Base-by-base conservation (phyloP, 2,888 invertebrate genomes). In the Thereva unica region DNA sequence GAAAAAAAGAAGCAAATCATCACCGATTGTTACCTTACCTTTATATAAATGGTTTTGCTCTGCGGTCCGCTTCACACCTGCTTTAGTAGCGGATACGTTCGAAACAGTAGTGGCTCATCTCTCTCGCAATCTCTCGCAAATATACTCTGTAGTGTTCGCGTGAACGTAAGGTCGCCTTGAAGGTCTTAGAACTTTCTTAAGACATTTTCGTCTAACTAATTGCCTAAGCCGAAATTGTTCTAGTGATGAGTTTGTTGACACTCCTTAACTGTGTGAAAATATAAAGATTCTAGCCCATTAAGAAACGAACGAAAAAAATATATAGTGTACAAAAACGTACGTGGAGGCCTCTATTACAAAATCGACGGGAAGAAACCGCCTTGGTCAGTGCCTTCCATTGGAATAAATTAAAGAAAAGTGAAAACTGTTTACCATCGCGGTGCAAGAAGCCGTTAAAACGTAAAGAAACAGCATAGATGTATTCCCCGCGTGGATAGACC, bases 41-140 rank as follows among this genome's bases (percentile, higher is more conserved):
- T 70, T 70, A 70, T 70, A 70, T 70, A 70, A 70, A 68, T 68
- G 56, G 70, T 55, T 66, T 67, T 70, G 70, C 66, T 70, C 70
- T 70, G 68, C 70, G 70, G 67, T 70, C 67, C 70, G 70, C 67
- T 70, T 70, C 70, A 70, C 70, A 69, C 66, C 64, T 68, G 54
- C 59, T 68, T 68, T 64, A 69, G 23, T 54, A 45, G 64, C 57
- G 42, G 64, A 38, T 45, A 66, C 10, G 64, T 64, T 40, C 53
- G 12, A 64, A 50, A 47, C 49, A 50, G 41, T 38, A 23, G 23
- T 23, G 23, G 41, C 8, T 34, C 50, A 61, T 23, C 42, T 50
- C 23, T 23, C 23, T 23, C 23, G 23, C 23, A 23, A 23, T 23
- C 23, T 23, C 23, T 23, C 23, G 23, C 23, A 23, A 23, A 23